Conservation (phyloP, 2,113 vertebrate species). For the Aepyceros melampus region DNA sequence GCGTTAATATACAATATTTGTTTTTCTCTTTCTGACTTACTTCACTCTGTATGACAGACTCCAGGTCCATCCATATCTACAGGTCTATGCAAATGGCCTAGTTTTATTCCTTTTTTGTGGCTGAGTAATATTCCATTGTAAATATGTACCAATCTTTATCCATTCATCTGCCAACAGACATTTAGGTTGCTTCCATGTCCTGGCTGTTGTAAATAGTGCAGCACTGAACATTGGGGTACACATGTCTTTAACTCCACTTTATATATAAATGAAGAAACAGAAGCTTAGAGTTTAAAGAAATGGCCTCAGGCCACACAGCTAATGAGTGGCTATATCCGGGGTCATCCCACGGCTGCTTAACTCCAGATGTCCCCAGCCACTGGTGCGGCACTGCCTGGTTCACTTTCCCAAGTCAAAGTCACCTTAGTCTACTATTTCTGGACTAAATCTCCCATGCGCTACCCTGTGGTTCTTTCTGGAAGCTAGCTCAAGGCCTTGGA, state of each 20-base stretch:
- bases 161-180: background rate
- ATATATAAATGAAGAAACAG: background rate
- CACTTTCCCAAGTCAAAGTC: background rate
- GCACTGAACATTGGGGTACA: background rate
- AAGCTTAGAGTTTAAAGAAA: background rate
- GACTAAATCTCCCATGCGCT: background rate
- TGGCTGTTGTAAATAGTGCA: background rate
- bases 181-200: background rate
- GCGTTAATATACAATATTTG: background rate
- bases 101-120: background rate
- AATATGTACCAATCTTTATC: background rate
- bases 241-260: background rate
- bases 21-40: background rate
- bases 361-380: background rate
- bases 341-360: background rate
- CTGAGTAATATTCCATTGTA: background rate
- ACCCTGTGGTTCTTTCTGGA: conserved; percentile 17
- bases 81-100: background rate
- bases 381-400: fast-evolving
- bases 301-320: background rate
- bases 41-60: background rate
- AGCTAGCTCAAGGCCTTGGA: background rate
- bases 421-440: conserved; percentile 14
- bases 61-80: background rate
- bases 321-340: background rate